Percentiles rank a stretch among this genome's conserved stretches.
Evolutionary conservation across 2,888 invertebrate species (phyloP).

Genomic region (Saturnia pavonia): DNA sequence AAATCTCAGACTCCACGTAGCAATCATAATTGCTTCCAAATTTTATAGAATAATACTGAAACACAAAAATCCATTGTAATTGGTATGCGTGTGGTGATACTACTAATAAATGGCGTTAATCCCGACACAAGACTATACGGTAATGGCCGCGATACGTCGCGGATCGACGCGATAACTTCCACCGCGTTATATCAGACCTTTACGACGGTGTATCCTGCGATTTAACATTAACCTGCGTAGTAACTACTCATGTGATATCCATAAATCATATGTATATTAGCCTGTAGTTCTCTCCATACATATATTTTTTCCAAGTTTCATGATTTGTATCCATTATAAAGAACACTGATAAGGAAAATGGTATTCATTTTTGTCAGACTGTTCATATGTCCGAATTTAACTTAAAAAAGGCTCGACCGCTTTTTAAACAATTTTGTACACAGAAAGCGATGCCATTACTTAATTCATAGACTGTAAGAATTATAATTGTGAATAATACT

Average conservation of each 20-base stretch:
- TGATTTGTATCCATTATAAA: too few species aligned
- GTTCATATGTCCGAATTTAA: too few species aligned
- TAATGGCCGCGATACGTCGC: slow-evolving; percentile 46
- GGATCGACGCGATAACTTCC: slow-evolving; percentile 42
- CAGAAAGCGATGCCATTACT: too few species aligned
- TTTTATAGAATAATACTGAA: neutral
- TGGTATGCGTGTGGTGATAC: slow-evolving; percentile 24
- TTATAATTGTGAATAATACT: too few species aligned
- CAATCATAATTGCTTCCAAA: neutral
- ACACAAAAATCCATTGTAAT: neutral
- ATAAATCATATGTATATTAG: neutral
- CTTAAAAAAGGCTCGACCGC: too few species aligned
- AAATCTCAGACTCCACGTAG: neutral
- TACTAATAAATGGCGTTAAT: slow-evolving; percentile 45
- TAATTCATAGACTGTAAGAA: too few species aligned
- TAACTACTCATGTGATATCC: neutral
- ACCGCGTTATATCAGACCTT: slow-evolving; percentile 27
- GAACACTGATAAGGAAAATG: too few species aligned
- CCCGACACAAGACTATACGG: slow-evolving; percentile 38
- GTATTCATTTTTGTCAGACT: too few species aligned
- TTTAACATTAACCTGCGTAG: slow-evolving; percentile 10
- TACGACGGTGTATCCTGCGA: neutral
- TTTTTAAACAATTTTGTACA: too few species aligned
- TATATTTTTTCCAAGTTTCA: too few species aligned
- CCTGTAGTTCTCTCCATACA: too few species aligned